A percentile compares a stretch with the other conserved stretches of the same genome.
phyloP scores from a whole-genome alignment of 2,797 vertebrate genomes.

The Pantherophis alleghaniensis region DNA sequence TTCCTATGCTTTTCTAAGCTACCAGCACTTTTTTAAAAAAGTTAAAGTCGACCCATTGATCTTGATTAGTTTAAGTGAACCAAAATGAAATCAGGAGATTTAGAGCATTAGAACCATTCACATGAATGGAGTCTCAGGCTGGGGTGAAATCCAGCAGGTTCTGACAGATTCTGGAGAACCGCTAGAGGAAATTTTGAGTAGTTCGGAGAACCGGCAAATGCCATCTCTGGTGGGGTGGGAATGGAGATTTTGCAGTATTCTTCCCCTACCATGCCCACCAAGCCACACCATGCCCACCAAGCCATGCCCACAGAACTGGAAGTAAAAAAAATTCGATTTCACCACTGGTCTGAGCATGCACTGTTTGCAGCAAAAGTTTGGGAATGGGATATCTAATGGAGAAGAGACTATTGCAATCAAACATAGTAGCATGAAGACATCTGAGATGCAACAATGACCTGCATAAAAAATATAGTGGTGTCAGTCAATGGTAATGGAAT shows the following conservation, averaged over 20 bases:
- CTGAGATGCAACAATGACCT: background rate
- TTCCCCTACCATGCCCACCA: too few relatives aligned
- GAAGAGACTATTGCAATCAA: background rate
- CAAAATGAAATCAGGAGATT: background rate
- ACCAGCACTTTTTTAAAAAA: background rate
- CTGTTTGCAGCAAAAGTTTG: background rate
- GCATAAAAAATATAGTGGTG: background rate
- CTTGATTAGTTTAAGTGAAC: background rate
- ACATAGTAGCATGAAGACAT: background rate
- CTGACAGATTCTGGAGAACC: too few relatives aligned
- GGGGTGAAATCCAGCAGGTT: too few relatives aligned
- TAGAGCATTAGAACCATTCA: background rate
- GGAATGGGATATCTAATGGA: background rate
- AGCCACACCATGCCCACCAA: too few relatives aligned
- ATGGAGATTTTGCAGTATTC: too few relatives aligned
- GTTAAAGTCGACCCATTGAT: background rate
- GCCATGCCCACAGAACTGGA: too few relatives aligned
- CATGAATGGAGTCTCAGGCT: too few relatives aligned
- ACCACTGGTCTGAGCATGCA: background rate
- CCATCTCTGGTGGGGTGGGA: too few relatives aligned
- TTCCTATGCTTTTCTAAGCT: background rate
- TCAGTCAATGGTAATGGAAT: background rate
- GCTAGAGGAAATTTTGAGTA: too few relatives aligned
- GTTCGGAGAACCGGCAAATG: too few relatives aligned
- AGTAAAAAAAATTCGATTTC: too few relatives aligned